phyloP scores from a whole-genome alignment of 2,888 invertebrate species.

The Laspeyria flexula region DNA sequence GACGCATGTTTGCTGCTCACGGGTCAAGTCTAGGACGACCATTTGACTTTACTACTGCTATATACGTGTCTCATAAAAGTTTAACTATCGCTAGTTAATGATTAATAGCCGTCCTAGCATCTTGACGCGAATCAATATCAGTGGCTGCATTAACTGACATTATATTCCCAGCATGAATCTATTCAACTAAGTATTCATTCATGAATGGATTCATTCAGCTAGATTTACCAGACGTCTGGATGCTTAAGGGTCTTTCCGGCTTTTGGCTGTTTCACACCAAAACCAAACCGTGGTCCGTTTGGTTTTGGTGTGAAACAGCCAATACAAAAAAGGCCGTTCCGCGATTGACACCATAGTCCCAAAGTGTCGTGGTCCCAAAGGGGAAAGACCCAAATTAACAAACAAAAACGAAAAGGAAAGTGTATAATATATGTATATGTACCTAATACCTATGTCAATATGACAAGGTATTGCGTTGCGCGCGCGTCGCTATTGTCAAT shows the following conservation, averaged over 20 bases:
- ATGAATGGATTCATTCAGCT: too few relatives aligned
- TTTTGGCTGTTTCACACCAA: too few relatives aligned
- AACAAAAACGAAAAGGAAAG: conserved; percentile 63
- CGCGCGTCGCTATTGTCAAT: conserved; percentile 76
- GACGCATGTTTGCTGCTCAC: conserved; percentile 46
- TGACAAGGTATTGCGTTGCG: conserved; percentile 65
- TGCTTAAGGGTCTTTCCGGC: too few relatives aligned
- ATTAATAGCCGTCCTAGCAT: background rate
- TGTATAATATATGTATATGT: conserved; percentile 44
- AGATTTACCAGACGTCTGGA: too few relatives aligned
- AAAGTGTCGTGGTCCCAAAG: too few relatives aligned
- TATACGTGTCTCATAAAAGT: conserved; percentile 17
- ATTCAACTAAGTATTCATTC: background rate
- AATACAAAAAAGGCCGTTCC: too few relatives aligned
- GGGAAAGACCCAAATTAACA: too few relatives aligned
- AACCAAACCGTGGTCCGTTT: too few relatives aligned
- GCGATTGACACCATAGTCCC: too few relatives aligned
- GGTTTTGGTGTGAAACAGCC: too few relatives aligned
- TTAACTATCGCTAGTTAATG: background rate
- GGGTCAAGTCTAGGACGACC: conserved; percentile 70
- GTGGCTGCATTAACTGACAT: background rate
- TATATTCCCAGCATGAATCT: background rate
- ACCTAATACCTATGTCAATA: too few relatives aligned
- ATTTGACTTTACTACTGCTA: conserved; percentile 51
- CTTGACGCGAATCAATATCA: background rate